Conservation (phyloP, 1,140 invertebrate species). For the Eupristina koningsbergeri region DNA sequence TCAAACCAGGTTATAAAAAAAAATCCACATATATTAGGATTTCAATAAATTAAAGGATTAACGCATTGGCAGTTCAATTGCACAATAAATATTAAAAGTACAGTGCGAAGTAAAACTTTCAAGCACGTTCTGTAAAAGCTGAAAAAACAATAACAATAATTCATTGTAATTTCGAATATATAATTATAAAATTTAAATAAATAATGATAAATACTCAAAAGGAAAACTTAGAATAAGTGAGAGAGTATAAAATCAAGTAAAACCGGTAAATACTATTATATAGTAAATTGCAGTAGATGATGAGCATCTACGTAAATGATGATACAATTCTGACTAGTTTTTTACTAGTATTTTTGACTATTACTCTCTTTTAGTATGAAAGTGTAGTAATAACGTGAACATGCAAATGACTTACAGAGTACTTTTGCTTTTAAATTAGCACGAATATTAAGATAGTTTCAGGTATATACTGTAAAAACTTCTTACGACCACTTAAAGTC, state of each 20-base stretch:
- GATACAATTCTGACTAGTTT: not conserved
- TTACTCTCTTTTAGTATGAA: not conserved
- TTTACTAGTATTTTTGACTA: no score
- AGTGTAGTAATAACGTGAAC: not conserved
- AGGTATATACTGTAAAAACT: not conserved
- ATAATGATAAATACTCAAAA: no score
- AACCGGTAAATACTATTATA: conserved; percentile 21
- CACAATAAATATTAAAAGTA: not conserved
- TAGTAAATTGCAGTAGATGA: not conserved
- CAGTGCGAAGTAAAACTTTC: not conserved
- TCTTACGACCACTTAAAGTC: not conserved
- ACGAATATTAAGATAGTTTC: not conserved
- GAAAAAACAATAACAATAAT: no score
- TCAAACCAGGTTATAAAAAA: not conserved
- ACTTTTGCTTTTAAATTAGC: not conserved
- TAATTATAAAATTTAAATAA: no score
- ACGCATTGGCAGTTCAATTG: not conserved
- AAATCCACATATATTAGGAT: not conserved
- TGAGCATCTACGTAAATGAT: conserved; percentile 1
- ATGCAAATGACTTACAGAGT: not conserved
- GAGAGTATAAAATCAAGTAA: not conserved
- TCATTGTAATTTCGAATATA: no score
- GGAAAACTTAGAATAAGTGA: not conserved
- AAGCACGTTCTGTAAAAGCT: not conserved
- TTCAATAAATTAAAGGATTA: conserved; percentile 19